A percentile compares a stretch with the other conserved stretches of the same genome.
These are phyloP conservation scores for Bungarus multicinctus DNA, from an alignment of 2,113 vertebrate species.

Conservation along the genomic window DNA sequence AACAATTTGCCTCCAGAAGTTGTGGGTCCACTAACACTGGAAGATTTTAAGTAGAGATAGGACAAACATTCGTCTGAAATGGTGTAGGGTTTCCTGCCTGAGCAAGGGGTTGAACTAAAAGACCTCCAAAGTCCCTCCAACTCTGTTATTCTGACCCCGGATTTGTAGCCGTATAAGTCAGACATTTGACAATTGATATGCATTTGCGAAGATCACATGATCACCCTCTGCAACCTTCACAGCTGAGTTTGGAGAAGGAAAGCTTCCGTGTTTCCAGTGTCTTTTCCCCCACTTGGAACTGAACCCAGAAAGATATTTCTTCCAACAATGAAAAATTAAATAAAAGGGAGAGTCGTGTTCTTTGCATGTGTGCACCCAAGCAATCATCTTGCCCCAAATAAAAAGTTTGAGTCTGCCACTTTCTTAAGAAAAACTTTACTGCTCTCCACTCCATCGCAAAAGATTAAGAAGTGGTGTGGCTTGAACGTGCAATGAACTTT, in stretches of 20 bases:
- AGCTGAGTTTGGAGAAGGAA: not conserved
- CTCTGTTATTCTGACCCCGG: too few relatives aligned
- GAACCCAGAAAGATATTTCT: not conserved
- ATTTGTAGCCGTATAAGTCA: too few relatives aligned
- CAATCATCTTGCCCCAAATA: not conserved
- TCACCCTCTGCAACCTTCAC: not conserved
- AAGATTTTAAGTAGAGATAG: too few relatives aligned
- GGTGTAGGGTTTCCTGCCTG: too few relatives aligned
- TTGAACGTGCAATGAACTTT: not conserved
- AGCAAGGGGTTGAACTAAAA: too few relatives aligned
- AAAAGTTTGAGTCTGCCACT: not conserved
- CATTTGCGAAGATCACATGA: not conserved
- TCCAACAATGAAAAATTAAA: not conserved
- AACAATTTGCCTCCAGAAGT: too few relatives aligned
- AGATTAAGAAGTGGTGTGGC: not conserved
- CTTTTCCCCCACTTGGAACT: too few relatives aligned
- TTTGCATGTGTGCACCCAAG: not conserved
- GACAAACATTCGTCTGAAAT: too few relatives aligned
- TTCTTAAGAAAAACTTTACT: not conserved
- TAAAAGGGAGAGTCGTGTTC: not conserved
- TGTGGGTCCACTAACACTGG: too few relatives aligned
- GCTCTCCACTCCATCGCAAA: not conserved
- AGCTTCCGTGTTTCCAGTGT: not conserved
- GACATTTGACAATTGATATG: not conserved
- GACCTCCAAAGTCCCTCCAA: too few relatives aligned